Evolutionary conservation across 2,113 vertebrate genomes (phyloP).

Genomic region (Gavia stellata): DNA sequence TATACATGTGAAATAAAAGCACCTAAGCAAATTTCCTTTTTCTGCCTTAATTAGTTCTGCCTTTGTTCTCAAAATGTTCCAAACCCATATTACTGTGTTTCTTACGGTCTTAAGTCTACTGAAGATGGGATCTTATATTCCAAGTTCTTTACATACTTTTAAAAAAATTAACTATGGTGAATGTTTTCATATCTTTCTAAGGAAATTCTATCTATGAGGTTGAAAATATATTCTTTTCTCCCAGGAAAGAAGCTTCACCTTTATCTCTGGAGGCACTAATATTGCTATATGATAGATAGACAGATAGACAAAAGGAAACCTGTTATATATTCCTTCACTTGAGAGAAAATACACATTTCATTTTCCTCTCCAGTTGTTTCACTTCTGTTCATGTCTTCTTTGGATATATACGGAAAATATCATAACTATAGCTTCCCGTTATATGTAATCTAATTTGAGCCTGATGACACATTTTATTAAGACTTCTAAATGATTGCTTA

Average conservation of each 20-base stretch:
- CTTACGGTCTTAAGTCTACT: not conserved
- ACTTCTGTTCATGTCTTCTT: slow-evolving; percentile 15
- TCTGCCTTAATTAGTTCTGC: not conserved
- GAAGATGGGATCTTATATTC: not conserved
- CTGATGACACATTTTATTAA: slow-evolving; percentile 51
- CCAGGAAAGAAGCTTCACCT: not conserved
- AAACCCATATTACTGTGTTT: not conserved
- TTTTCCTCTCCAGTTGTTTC: slow-evolving; percentile 53
- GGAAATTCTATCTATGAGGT: not conserved
- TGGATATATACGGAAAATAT: not conserved
- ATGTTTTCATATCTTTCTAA: not conserved
- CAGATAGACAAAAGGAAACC: not conserved
- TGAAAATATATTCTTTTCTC: slow-evolving; percentile 2
- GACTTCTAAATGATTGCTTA: slow-evolving; percentile 29
- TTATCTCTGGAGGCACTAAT: not conserved
- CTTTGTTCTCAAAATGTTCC: not conserved
- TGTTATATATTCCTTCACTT: not conserved
- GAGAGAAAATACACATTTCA: slow-evolving; percentile 44
- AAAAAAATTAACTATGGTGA: not conserved
- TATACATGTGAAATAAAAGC: not conserved
- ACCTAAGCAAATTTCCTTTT: not conserved
- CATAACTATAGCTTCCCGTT: slow-evolving; percentile 4
- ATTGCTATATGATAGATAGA: not conserved
- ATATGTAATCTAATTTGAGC: slow-evolving; percentile 30
- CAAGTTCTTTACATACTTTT: not conserved